Base-by-base conservation (phyloP, 2,797 vertebrate genomes). In the Anomalospiza imberbis region DNA sequence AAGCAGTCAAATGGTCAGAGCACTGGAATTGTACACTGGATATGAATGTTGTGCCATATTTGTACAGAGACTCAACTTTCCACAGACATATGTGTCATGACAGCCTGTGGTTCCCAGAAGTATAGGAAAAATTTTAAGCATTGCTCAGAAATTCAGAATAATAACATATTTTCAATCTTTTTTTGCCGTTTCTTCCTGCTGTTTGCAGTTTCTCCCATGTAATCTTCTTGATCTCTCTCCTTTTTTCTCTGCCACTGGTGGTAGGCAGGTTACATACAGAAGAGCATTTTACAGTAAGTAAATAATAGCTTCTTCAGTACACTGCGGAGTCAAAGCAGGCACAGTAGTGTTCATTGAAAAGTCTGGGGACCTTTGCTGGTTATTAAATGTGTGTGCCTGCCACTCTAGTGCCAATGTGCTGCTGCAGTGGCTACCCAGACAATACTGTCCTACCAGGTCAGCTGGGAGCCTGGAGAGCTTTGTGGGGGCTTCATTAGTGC, bases 281-380 rank as follows among this genome's bases (percentile, higher is more conserved):
- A 85, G 17, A 93, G 29, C 55, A 38, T 54, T 96, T 95, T 72
- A 63, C 20, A 58, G 13, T 34, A 62, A 51, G 51, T 76, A 57
- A 57, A 47, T 50, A 92, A 81, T 79, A 18, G 70, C 80, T 91
- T 91, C 45, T 81, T 80, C 44, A 84, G 75, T 83, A 45, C 17
- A 21, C 79, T 84, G 36, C 57, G 81, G 92, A 91, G 91, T 76
- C 45, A 92, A 94, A 95, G 75, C 38, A 77, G 68, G 50, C 38
- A 77, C 29, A 1, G 1, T 8, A 38, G 29, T 21, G 55, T 60
- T 79, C 63, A 57, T 34, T 68, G 53, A 90, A 92, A 88, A 62
- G 22, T 19, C 57, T 91, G 40, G 7, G 45, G 34, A 70, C 17
- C 6, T 80, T 92, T 73, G 18, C 15, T 94, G 18, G 32, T 76